Base-by-base conservation (phyloP, 1,140 invertebrate genomes). In the Cotesia glomerata region DNA sequence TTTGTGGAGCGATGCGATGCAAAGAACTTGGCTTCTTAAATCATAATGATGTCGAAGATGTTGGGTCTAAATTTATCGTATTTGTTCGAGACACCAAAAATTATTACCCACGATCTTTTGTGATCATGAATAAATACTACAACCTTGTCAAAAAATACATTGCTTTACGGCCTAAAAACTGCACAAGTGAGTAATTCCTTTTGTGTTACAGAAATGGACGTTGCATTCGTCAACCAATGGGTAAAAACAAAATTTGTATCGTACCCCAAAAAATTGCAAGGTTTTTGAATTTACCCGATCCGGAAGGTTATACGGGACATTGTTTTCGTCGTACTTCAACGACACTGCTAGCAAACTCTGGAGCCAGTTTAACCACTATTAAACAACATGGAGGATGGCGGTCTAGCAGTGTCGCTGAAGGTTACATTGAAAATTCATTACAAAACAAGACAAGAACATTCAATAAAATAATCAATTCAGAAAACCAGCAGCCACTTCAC, bases 271-370 rank as follows among this genome's bases (percentile, higher is more conserved):
- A 49, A 54, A 74, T 74, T 54, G 73, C 73, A 3, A 45, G 34
- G 36, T 74, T 14, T 49, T 61, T 74, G n/a, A 68, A 73, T 59
- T 74, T 84, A 39, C 66, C 74, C 16, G 51, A 85, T 73, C 64
- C 79, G 45, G 69, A 80, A 26, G 16, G 18, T 13, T 84, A 82
- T 67, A 78, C 81, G 35, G 80, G 82, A 45, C 77, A 82, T 45
- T 71, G 76, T 61, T 82, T 83, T 72, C 75, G 78, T n/a, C 36
- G 76, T 45, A 77, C 79, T 18, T 84, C 80, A 16, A 77, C 79
- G 65, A 78, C 78, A 9, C 64, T 81, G 32, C 65, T 82, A 16
- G 76, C 76, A 13, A 65, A 84, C 72, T 61, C 69, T 45, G 77
- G 79, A 51, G 78, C 73, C 8, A 62, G 76, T 18, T 18, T 18